Base-by-base conservation (phyloP, 2,888 invertebrate species). In the Xestia c-nigrum region DNA sequence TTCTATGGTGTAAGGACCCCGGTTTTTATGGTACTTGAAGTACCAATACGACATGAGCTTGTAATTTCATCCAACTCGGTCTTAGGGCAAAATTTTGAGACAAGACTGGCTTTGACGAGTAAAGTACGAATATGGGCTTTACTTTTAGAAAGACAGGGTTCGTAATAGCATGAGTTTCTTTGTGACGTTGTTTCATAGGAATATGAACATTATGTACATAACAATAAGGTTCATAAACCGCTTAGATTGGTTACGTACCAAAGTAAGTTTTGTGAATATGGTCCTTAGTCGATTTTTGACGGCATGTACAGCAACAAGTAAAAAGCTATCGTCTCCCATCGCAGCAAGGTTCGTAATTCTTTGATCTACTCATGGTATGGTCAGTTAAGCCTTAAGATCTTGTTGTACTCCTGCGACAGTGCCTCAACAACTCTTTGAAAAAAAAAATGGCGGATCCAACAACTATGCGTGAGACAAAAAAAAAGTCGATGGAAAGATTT, bases 1-100 rank as follows among this genome's bases (percentile, higher is more conserved):
- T 63, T 43, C 77, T 40, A 21, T 59, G 43, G 86, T 67, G 65
- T 75, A 86, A 76, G 70, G 84, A 85, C 80, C 81, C 69, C 70
- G 16, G 67, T 86, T 84, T 84, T 86, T 85, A 14, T 80, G 16
- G n/a, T 72, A 50, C 66, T 43, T 52, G n/a, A 3, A 66, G 80
- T 67, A 80, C 65, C 7, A 73, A 9, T 16, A 65, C 21, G 38
- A 79, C 21, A 63, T 82, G 63, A 68, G 67, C 67, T 63, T 83
- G 52, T 63, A 66, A 65, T 40, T 66, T n/a, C n/a, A 31, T 57
- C 40, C 12, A 50, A 59, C 40, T 74, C 16, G 61, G 14, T 31
- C 47, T 31, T 31, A 59, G 16, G 31, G 59, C 59, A 12, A 57
- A 14, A 57, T 24, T 16, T 57, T 16, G 57, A 59, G 59, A 7